Evolutionary conservation across 2,888 invertebrate species (phyloP).

Genomic region (Portevinia maculata): DNA sequence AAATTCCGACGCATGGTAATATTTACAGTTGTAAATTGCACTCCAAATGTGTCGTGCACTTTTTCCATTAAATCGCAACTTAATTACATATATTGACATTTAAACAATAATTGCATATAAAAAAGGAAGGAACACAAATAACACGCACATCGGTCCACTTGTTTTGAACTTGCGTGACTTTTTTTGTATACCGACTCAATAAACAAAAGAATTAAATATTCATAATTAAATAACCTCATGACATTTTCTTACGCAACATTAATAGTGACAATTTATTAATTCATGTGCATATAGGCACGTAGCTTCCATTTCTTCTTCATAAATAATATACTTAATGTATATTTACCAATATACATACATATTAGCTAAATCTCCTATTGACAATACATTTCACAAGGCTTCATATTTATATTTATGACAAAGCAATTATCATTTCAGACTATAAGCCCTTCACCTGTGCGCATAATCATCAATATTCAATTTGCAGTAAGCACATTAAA

Average conservation of each 20-base stretch:
- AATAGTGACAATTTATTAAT: slow-evolving; percentile 40
- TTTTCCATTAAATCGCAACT: neutral
- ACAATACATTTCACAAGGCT: slow-evolving; percentile 35
- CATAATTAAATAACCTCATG: slow-evolving; percentile 64
- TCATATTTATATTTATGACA: slow-evolving; percentile 43
- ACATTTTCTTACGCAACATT: slow-evolving; percentile 61
- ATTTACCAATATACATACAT: slow-evolving; percentile 50
- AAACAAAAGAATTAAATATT: slow-evolving; percentile 52
- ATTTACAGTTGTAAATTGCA: no score
- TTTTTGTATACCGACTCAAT: neutral
- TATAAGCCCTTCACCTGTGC: slow-evolving; percentile 45
- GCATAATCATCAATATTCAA: slow-evolving; percentile 67
- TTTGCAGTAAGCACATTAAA: slow-evolving; percentile 40
- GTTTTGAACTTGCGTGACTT: slow-evolving; percentile 55
- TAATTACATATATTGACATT: neutral
- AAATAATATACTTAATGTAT: slow-evolving; percentile 46
- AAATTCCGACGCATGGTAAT: no score
- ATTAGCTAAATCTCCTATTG: slow-evolving; percentile 50
- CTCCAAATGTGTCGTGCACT: neutral
- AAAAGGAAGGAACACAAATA: neutral
- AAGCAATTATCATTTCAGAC: slow-evolving; percentile 62
- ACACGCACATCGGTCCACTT: neutral
- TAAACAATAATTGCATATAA: neutral
- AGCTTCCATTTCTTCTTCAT: slow-evolving; percentile 42
- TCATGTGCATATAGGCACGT: slow-evolving; percentile 35